These are phyloP conservation scores for Epinotia bilunana DNA, from an alignment of 2,888 invertebrate species.

Conservation along the genomic window DNA sequence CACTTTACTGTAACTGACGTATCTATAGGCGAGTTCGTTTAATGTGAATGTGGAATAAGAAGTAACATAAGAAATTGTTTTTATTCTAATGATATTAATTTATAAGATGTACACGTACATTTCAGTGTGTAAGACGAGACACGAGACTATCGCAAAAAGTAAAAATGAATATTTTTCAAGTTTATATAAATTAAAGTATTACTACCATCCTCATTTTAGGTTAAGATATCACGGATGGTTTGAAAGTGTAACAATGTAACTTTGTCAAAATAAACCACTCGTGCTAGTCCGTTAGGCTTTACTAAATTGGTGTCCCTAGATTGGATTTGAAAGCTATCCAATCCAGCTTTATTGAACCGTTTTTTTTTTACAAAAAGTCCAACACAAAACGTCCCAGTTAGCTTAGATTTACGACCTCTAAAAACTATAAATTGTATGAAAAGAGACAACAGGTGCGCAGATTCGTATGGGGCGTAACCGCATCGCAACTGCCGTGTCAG, in stretches of 20 bases:
- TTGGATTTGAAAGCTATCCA: slow-evolving; percentile 11
- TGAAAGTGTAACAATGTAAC: background rate
- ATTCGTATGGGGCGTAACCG: slow-evolving; percentile 65
- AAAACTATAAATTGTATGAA: slow-evolving; percentile 60
- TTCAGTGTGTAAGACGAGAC: too few species aligned
- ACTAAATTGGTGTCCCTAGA: slow-evolving; percentile 3
- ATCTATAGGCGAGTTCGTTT: too few species aligned
- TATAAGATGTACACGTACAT: too few species aligned
- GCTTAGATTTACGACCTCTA: slow-evolving; percentile 13
- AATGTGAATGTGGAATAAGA: too few species aligned
- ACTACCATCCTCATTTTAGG: background rate
- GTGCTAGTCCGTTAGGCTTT: background rate
- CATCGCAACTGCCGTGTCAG: slow-evolving; percentile 61
- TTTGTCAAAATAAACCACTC: slow-evolving; percentile 7
- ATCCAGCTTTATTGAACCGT: slow-evolving; percentile 1
- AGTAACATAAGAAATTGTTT: too few species aligned
- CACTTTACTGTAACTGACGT: too few species aligned
- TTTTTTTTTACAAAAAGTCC: slow-evolving; percentile 6
- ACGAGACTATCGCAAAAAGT: too few species aligned
- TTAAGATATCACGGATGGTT: background rate
- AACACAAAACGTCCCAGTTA: background rate
- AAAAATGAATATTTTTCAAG: too few species aligned
- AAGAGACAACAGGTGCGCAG: slow-evolving; percentile 71
- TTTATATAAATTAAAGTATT: background rate
- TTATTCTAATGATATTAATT: too few species aligned